Evolutionary conservation across 2,113 vertebrate species (phyloP), one percentile per base, ranked within the genome.

Genomic region (Otocyon megalotis): DNA sequence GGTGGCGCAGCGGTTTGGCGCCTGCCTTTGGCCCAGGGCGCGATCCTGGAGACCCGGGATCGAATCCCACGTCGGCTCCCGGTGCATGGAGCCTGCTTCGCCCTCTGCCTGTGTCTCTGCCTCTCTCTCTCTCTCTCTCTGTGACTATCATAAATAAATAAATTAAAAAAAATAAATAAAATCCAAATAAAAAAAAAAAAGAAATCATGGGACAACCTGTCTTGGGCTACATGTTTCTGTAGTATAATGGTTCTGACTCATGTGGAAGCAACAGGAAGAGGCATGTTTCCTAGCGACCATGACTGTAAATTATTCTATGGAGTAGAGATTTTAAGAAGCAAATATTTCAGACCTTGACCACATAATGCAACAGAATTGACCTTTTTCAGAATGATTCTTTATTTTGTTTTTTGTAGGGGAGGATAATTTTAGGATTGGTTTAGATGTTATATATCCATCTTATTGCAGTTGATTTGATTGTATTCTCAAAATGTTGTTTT

Each of bases 401-500:
- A 43, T 48, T 88, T 37, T 26, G 37, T 58, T 92, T 60, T 54
- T 82, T 26, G 65, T 67, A 97, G 53, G 13, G 24, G 26, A 95
- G 53, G 67, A 54, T 92, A 74, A 92, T 90, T n/a, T 94, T 77
- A 65, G 62, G 79, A 93, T 93, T 94, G 92, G 53, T 77, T 95
- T 90, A 93, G 63, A 96, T 35, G 50, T 87, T 74, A 67, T 48
- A 11, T 48, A 87, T 84, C 87, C 90, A 93, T 90, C 77, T 94
- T 63, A 89, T 72, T 88, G 74, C 20, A 77, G 30, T 58, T 97
- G 88, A 97, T 97, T 98, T 22, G 94, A 93, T 97, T 98, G 63
- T 95, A 48, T 48, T 58, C 62, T 87, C n/a, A 80, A 96, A 97
- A 95, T 82, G 83, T 72, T 76, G 26, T 71, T 95, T 88, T 63